These are phyloP conservation scores for Drosophila virilis DNA, from an alignment of 1,140 invertebrate genomes.

Conservation along the genomic window DNA sequence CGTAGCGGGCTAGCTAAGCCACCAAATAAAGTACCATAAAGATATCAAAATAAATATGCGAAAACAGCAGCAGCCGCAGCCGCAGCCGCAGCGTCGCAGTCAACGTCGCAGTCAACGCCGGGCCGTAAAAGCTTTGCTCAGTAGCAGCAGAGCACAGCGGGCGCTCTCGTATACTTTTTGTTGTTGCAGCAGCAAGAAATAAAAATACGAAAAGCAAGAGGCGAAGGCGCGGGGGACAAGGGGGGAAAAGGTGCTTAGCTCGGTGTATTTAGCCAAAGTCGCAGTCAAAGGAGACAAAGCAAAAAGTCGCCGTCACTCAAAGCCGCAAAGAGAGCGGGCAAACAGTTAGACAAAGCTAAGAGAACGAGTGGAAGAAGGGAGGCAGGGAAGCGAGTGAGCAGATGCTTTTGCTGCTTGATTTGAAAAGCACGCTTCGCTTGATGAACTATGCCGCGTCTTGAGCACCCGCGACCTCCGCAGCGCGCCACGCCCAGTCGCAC, in stretches of 20 bases:
- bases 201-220: not conserved
- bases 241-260: conserved; percentile 37
- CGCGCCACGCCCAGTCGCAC: conserved; percentile 14
- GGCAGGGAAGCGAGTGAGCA: not conserved
- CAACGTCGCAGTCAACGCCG: conserved; percentile 7
- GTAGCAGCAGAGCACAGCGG: conserved; percentile 54
- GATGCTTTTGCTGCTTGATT: conserved; percentile 38
- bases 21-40: conserved; percentile 76
- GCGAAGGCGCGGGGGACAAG: too few species aligned
- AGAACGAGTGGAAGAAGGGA: not conserved
- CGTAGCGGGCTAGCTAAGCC: conserved; percentile 49
- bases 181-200: conserved; percentile 17
- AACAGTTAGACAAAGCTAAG: conserved; percentile 13
- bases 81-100: too few species aligned
- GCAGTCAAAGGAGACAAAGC: conserved; percentile 36
- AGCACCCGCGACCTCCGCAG: not conserved
- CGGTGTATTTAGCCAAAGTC: conserved; percentile 32
- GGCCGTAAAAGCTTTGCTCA: conserved; percentile 44
- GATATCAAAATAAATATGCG: conserved; percentile 76
- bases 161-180: conserved; percentile 35
- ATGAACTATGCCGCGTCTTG: conserved; percentile 44
- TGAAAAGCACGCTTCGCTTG: conserved; percentile 55
- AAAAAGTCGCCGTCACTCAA: conserved; percentile 36
- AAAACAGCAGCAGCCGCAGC: conserved; percentile 25
- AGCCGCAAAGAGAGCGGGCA: conserved; percentile 52